Percentiles rank a stretch among this genome's conserved stretches.
Evolutionary conservation across 2,113 vertebrate genomes (phyloP).

Genomic region (Carassius carassius): DNA sequence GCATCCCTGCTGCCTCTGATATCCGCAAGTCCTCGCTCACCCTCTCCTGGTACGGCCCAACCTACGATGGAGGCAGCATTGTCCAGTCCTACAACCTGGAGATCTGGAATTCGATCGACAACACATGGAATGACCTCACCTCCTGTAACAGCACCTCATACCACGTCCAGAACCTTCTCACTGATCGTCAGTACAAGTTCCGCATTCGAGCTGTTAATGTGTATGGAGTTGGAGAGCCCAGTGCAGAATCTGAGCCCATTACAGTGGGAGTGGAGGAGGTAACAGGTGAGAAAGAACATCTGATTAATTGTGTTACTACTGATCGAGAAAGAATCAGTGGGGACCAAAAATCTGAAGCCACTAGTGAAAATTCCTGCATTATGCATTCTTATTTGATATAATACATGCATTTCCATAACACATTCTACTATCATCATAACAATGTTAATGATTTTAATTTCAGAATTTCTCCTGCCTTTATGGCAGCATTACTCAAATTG

Average conservation of each 20-base stretch:
- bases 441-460: not conserved
- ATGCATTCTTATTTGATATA: not conserved
- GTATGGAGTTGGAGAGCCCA: slow-evolving; percentile 93
- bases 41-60: slow-evolving; percentile 96
- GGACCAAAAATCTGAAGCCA: not conserved
- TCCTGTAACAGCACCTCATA: slow-evolving; percentile 97
- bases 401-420: not conserved
- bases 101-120: slow-evolving; percentile 87
- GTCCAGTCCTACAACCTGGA: slow-evolving; percentile 95
- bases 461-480: not conserved
- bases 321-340: not conserved
- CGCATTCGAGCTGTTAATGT: slow-evolving; percentile 89
- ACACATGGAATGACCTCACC: slow-evolving; percentile 85
- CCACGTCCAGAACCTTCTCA: slow-evolving; percentile 84
- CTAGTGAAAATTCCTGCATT: not conserved
- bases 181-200: slow-evolving; percentile 92
- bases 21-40: slow-evolving; percentile 87
- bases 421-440: not conserved
- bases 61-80: slow-evolving; percentile 92
- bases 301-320: not conserved
- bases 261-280: slow-evolving; percentile 85
- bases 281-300: slow-evolving; percentile 73
- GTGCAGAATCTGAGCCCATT: slow-evolving; percentile 88
- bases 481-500: not conserved
- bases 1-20: slow-evolving; percentile 88